These are phyloP conservation scores for Charanyca ferruginea DNA, from an alignment of 2,888 invertebrate genomes.

Conservation along the genomic window DNA sequence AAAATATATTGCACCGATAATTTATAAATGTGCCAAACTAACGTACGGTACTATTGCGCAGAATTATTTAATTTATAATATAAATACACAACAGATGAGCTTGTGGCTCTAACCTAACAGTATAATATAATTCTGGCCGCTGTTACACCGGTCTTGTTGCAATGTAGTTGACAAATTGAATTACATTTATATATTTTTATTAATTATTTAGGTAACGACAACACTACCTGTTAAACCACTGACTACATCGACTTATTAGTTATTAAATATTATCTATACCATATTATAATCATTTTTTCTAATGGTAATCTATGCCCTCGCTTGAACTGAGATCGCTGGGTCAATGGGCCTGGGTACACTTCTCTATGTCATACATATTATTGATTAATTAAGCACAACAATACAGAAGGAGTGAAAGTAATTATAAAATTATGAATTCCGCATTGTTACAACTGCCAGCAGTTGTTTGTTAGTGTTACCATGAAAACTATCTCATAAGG, in stretches of 20 bases:
- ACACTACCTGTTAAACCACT: constrained; percentile 88
- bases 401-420: constrained; percentile 40
- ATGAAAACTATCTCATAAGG: constrained; percentile 44
- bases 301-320: constrained; percentile 81
- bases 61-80: constrained; percentile 72
- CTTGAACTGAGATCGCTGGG: constrained; percentile 74
- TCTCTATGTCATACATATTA: constrained; percentile 50
- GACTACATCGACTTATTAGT: constrained; percentile 88
- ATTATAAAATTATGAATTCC: constrained; percentile 53
- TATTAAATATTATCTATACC: constrained; percentile 87
- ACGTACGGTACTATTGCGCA: constrained; percentile 74
- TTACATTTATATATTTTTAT: constrained; percentile 70
- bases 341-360: constrained; percentile 41
- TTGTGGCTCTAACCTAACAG: constrained; percentile 66
- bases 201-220: constrained; percentile 84
- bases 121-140: constrained; percentile 70
- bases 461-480: constrained; percentile 69
- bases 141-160: constrained; percentile 73
- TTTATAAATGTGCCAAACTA: constrained; percentile 77
- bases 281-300: constrained; percentile 82
- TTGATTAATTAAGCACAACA: constrained; percentile 58
- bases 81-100: constrained; percentile 86
- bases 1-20: constrained; percentile 84
- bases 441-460: constrained; percentile 77
- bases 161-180: constrained; percentile 81